These are phyloP conservation scores for Ceratitis capitata DNA, from an alignment of 1,140 invertebrate genomes.

Conservation along the genomic window DNA sequence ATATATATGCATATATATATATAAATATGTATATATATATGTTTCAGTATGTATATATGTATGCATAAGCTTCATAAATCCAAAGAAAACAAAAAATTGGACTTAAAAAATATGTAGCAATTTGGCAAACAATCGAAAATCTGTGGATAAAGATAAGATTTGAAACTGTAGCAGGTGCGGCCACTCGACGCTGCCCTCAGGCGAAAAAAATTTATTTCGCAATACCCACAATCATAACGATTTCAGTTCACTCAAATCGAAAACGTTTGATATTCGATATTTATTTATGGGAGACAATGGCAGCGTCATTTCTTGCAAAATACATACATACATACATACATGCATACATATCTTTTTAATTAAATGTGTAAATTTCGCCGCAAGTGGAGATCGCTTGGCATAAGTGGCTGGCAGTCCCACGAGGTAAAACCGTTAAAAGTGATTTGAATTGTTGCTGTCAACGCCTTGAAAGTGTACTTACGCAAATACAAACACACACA, in stretches of 20 bases:
- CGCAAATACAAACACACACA: too few relatives aligned
- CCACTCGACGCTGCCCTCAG: background rate
- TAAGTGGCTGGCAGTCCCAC: background rate
- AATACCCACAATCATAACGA: background rate
- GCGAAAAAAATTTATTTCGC: background rate
- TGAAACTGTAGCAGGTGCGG: conserved; percentile 13
- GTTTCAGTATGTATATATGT: background rate
- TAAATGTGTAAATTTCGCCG: background rate
- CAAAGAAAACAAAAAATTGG: too few relatives aligned
- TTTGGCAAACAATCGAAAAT: background rate
- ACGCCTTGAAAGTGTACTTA: background rate
- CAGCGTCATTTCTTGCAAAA: background rate
- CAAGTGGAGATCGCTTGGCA: background rate
- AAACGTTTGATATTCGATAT: background rate
- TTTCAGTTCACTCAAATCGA: background rate
- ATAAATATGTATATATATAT: background rate
- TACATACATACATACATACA: background rate
- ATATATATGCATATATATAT: background rate
- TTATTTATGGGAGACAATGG: background rate
- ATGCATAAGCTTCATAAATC: too few relatives aligned
- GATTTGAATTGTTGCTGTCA: background rate
- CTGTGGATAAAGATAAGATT: background rate
- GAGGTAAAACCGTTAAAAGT: background rate
- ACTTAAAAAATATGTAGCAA: background rate
- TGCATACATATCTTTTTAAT: background rate